phyloP scores from a whole-genome alignment of 2,888 invertebrate genomes.

The Drosophila melanosoma region DNA sequence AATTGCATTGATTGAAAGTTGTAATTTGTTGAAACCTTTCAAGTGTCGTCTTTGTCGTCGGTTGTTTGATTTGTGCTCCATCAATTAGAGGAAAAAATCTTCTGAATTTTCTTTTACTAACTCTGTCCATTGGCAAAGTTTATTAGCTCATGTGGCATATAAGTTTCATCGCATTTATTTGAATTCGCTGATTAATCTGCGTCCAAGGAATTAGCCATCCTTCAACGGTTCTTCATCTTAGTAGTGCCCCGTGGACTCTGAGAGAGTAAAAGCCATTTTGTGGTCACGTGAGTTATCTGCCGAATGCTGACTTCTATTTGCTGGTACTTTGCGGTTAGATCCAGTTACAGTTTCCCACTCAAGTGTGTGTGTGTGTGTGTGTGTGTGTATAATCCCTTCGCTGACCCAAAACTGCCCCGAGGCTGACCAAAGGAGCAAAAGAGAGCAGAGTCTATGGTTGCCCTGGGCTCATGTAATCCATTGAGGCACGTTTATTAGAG shows the following conservation, averaged over 20 bases:
- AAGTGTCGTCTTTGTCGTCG: constrained; percentile 23
- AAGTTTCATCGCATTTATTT: constrained; percentile 37
- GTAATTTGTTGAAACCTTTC: constrained; percentile 66
- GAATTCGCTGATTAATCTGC: constrained; percentile 77
- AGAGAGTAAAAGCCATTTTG: constrained; percentile 63
- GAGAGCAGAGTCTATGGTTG: constrained; percentile 4
- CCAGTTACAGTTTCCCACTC: constrained; percentile 41
- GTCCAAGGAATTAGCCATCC: constrained; percentile 70
- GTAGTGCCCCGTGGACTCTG: constrained; percentile 17
- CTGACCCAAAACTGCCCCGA: constrained; percentile 62
- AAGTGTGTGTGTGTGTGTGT: constrained; percentile 24
- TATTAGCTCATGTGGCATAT: constrained; percentile 40
- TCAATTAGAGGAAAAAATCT: constrained; percentile 56
- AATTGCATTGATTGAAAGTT: constrained; percentile 72
- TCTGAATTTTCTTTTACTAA: constrained; percentile 1
- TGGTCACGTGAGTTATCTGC: constrained; percentile 51
- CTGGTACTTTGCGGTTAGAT: constrained; percentile 57
- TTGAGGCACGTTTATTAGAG: constrained; percentile 53
- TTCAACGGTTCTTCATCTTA: constrained; percentile 5
- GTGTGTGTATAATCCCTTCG: constrained; percentile 48
- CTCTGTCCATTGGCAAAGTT: constrained; percentile 7
- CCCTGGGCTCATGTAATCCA: constrained; percentile 64
- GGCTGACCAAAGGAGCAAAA: constrained; percentile 34
- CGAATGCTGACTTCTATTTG: constrained; percentile 19
- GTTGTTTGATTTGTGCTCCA: constrained; percentile 4